A percentile compares a stretch with the other conserved stretches of the same genome.
These are phyloP conservation scores for Synanceia verrucosa DNA, from an alignment of 2,797 vertebrate species.

Conservation along the genomic window DNA sequence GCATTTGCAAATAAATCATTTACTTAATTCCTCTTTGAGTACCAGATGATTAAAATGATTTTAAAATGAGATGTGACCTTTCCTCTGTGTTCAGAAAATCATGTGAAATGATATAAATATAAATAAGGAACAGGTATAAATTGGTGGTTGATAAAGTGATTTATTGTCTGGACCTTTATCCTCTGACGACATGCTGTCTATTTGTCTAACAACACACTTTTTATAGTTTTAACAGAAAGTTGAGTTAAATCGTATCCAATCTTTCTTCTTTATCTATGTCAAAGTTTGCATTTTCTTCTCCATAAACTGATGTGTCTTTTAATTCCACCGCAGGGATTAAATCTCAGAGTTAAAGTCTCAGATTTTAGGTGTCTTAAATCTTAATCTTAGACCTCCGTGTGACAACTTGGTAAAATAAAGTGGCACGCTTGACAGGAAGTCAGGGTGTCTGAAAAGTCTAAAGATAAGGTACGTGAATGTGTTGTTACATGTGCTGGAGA, in stretches of 20 bases:
- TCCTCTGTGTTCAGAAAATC: not conserved
- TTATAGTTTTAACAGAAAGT: not conserved
- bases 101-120: not conserved
- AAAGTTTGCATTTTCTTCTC: not conserved
- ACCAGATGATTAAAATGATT: not conserved
- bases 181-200: not conserved
- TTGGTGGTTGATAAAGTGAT: not conserved
- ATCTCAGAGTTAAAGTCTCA: constrained; percentile 8
- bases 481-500: not conserved
- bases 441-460: not conserved
- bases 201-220: not conserved
- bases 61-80: not conserved
- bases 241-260: not conserved
- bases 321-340: not conserved
- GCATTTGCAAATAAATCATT: constrained; percentile 14
- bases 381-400: constrained; percentile 8
- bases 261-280: not conserved
- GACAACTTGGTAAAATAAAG: not conserved
- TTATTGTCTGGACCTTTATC: not conserved
- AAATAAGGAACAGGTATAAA: not conserved
- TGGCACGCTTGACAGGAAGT: not conserved
- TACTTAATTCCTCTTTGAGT: constrained; percentile 30
- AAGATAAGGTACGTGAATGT: not conserved
- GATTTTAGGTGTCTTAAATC: constrained; percentile 8
- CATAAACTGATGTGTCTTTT: not conserved